These are phyloP conservation scores for Eufriesea mexicana DNA, from an alignment of 1,140 invertebrate species.

Conservation along the genomic window DNA sequence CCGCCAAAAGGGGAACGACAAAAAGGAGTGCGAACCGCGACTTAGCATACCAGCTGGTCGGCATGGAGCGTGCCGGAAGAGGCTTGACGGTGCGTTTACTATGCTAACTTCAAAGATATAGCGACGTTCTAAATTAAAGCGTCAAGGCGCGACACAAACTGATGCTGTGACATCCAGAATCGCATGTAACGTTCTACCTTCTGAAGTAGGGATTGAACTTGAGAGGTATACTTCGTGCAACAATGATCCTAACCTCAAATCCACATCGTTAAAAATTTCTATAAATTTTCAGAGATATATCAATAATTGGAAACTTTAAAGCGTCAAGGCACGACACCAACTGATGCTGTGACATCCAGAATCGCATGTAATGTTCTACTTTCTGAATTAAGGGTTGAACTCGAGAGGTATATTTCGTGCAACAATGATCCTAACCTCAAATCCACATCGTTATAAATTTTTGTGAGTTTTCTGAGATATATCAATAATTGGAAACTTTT, in stretches of 20 bases:
- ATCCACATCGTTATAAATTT: no score
- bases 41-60: slow-evolving; percentile 55
- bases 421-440: no score
- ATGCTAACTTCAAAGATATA: neutral
- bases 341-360: neutral
- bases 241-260: no score
- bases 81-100: slow-evolving; percentile 2
- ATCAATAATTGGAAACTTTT: no score
- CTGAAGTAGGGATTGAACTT: neutral
- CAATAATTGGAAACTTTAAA: neutral
- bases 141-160: neutral
- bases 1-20: slow-evolving; percentile 70
- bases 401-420: no score
- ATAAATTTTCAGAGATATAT: no score
- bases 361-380: neutral
- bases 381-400: neutral
- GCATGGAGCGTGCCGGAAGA: slow-evolving; percentile 34
- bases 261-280: no score
- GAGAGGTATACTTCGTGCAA: no score
- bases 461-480: no score
- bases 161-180: neutral
- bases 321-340: neutral
- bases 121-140: neutral
- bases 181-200: neutral
- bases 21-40: slow-evolving; percentile 56